Base-by-base conservation (phyloP, 92 coral and sea anemone species). In the Actinernus sp. region DNA sequence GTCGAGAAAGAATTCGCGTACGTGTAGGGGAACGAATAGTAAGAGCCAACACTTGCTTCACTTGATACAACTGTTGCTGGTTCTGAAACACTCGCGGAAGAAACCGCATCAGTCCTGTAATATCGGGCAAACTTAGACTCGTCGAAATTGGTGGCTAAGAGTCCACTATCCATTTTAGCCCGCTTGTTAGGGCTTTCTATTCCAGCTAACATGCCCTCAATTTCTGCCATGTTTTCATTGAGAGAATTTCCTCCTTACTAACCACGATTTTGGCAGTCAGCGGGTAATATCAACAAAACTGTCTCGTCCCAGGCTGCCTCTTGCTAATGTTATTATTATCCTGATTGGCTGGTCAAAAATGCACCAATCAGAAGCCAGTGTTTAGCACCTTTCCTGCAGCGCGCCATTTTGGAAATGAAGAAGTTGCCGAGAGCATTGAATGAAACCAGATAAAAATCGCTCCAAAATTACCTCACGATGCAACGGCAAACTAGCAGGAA, bases 41-140 rank as follows among this genome's bases (percentile, higher is more conserved):
- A 85, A 54, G 92, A 80, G 31, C 71, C 73, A 38, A 76, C 57
- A 37, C 81, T 82, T 49, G 76, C 77, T 32, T 87, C 81, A 36
- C 81, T 86, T 50, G 82, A 63, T 63, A 59, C 91, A 71, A 83
- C 97, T 90, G 97, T 88, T 68, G 92, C 24, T 70, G 97, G 64
- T 68, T 90, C 67, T 55, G 91, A 79, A 71, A 74, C 74, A 69
- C 63, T 84, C 70, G 93, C 90, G 63, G 98, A 56, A 83, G 80
- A 71, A 53, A 76, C 92, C 75, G 90, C 79, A 70, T 88, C 98
- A 52, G 98, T 92, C 79, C 97, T 95, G 84, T 95, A 95, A 83
- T 85, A 95, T 81, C 97, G 93, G 76, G 97, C 99, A 79, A 95
- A 95, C 82, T 95, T 95, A 40, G 99, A 95, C 68, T 95, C 99